Evolutionary conservation across 1,140 invertebrate genomes (phyloP).

Genomic region (Calephelis virginiensis): DNA sequence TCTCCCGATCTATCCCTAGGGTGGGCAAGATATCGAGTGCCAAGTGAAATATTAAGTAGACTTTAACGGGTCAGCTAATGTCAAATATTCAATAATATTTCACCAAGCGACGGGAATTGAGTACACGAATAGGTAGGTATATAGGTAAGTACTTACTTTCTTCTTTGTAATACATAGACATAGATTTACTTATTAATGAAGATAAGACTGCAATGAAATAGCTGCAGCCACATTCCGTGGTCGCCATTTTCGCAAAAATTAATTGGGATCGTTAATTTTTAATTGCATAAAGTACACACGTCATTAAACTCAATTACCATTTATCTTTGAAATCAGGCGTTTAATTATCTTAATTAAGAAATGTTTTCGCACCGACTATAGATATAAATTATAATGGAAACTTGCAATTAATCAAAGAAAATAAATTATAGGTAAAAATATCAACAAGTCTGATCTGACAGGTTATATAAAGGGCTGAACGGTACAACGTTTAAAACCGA

Average conservation of each 20-base stretch:
- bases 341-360: conserved; percentile 17
- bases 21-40: too few species aligned
- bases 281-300: conserved; percentile 4
- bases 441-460: neutral
- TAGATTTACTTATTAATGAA: too few species aligned
- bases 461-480: neutral
- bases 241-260: conserved; percentile 3
- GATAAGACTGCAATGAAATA: too few species aligned
- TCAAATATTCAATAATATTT: too few species aligned
- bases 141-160: too few species aligned
- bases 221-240: neutral
- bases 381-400: conserved; percentile 18
- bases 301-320: conserved; percentile 17
- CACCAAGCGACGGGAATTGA: too few species aligned
- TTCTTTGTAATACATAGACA: too few species aligned
- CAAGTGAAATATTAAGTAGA: too few species aligned
- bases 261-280: conserved; percentile 1
- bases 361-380: conserved; percentile 18
- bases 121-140: too few species aligned
- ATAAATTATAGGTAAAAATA: conserved; percentile 3
- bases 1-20: too few species aligned
- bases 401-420: conserved; percentile 17
- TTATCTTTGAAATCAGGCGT: conserved; percentile 16
- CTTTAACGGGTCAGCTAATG: too few species aligned
- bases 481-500: neutral